Conservation (phyloP, 2,888 invertebrate genomes). For the Fragum sueziense region DNA sequence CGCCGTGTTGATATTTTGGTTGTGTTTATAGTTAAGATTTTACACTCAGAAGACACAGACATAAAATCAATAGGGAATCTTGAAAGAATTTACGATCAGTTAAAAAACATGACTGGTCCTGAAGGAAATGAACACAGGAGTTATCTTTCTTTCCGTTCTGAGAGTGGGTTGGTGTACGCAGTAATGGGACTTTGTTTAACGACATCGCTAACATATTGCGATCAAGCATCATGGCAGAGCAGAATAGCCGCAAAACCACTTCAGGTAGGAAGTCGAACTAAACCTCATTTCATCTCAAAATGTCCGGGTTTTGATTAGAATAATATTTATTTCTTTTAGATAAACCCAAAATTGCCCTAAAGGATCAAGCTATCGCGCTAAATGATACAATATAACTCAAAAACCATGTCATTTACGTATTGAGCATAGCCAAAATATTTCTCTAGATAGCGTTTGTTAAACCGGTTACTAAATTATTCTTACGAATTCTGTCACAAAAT, state of each 20-base stretch:
- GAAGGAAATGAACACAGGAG: conserved; percentile 64
- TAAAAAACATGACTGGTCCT: conserved; percentile 59
- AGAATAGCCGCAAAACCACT: conserved; percentile 77
- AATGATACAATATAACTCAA: too few species aligned
- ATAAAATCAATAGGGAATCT: conserved; percentile 50
- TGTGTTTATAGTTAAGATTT: conserved; percentile 61
- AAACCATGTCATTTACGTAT: too few species aligned
- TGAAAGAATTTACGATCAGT: conserved; percentile 59
- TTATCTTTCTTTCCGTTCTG: conserved; percentile 69
- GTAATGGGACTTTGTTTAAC: conserved; percentile 65
- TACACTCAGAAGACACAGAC: conserved; percentile 47
- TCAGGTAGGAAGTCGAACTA: too few species aligned
- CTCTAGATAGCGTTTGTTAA: too few species aligned
- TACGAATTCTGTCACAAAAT: too few species aligned
- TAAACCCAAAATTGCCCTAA: too few species aligned
- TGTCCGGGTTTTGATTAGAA: too few species aligned
- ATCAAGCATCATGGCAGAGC: conserved; percentile 78
- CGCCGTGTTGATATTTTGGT: conserved; percentile 66
- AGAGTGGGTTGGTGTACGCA: conserved; percentile 66
- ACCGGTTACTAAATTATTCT: too few species aligned
- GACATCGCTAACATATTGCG: conserved; percentile 68
- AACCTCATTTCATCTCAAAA: too few species aligned
- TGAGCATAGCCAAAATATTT: too few species aligned
- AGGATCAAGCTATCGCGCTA: too few species aligned
- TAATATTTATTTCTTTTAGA: too few species aligned